Percentiles rank a stretch among this genome's conserved stretches.
Evolutionary conservation across 2,888 invertebrate species (phyloP).

Genomic region (Mimas tiliae): DNA sequence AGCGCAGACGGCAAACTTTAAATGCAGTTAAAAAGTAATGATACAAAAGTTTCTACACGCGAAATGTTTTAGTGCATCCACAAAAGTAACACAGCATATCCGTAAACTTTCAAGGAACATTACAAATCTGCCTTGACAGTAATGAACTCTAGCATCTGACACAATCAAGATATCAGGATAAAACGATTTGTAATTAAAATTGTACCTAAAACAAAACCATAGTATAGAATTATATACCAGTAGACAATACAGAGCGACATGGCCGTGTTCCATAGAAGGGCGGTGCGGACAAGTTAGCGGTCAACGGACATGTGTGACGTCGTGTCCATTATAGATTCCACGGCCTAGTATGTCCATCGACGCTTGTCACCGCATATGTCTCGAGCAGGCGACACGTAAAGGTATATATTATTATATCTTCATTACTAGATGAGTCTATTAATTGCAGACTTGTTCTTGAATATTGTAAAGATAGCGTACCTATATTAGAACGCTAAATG

Average conservation of each 20-base stretch:
- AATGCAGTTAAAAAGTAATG: slow-evolving; percentile 10
- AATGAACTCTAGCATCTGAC: not conserved
- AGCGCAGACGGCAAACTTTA: not conserved
- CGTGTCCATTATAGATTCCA: slow-evolving; percentile 31
- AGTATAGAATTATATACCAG: not conserved
- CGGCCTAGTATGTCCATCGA: slow-evolving; percentile 19
- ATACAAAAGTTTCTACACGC: not conserved
- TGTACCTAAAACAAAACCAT: not conserved
- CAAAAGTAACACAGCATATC: slow-evolving; percentile 3
- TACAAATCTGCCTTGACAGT: not conserved
- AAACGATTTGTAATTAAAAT: too few species aligned
- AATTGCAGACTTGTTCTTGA: not conserved
- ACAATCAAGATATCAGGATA: not conserved
- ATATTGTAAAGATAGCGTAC: too few species aligned
- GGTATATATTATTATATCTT: not conserved
- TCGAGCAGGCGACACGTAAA: slow-evolving; percentile 6
- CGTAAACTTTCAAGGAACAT: not conserved
- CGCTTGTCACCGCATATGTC: slow-evolving; percentile 21
- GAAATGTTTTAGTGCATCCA: slow-evolving; percentile 4
- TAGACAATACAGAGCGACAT: slow-evolving; percentile 17
- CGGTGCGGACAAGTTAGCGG: slow-evolving; percentile 48
- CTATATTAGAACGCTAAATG: too few species aligned
- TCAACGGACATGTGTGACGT: slow-evolving; percentile 47
- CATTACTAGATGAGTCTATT: not conserved
- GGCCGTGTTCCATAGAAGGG: slow-evolving; percentile 29